Evolutionary conservation across 2,888 invertebrate species (phyloP), one percentile per base, ranked within the genome.

Genomic region (Pomacea canaliculata): DNA sequence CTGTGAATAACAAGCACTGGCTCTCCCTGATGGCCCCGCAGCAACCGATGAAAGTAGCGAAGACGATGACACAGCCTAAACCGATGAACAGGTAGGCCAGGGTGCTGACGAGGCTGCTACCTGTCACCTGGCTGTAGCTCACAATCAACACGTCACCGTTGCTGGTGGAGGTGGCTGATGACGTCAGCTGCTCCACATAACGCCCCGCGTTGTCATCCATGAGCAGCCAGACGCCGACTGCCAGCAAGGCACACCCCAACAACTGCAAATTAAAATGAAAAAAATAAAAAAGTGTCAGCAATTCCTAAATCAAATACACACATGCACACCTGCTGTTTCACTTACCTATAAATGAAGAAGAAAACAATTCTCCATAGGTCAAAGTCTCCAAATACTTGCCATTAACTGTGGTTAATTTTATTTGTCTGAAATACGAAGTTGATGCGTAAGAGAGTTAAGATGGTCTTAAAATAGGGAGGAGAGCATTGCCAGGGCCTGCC

Each of bases 31-130:
- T 93, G 12, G 96, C 95, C 60, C 96, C 96, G 87, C 95, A 95
- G 88, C 96, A 96, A 76, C 96, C 96, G 69, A 96, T 92, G 90
- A 95, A 94, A 23, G 95, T 94, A 49, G 95, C 94, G 66, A 95
- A 89, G 78, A 95, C 93, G 90, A 96, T 94, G 72, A 95, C 91
- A 63, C 93, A 91, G 10, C 96, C 96, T 76, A 94, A 93, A 49
- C 93, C 93, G 79, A 96, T 92, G 79, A 96, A 92, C 74, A 96
- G 93, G 87, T 94, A 95, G 37, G 95, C 93, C 19, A 94, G 94
- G 69, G 94, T 93, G 87, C 94, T 93, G 86, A 94, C 94, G 86
- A 93, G 93, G 77, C 92, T 92, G 82, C 93, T 92, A 83, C 94
- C 74, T 82, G 94, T 94, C 66, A 94, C 93, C 91, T 94, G 69